Base-by-base conservation (phyloP, 2,113 vertebrate species). In the Delphinapterus leucas region DNA sequence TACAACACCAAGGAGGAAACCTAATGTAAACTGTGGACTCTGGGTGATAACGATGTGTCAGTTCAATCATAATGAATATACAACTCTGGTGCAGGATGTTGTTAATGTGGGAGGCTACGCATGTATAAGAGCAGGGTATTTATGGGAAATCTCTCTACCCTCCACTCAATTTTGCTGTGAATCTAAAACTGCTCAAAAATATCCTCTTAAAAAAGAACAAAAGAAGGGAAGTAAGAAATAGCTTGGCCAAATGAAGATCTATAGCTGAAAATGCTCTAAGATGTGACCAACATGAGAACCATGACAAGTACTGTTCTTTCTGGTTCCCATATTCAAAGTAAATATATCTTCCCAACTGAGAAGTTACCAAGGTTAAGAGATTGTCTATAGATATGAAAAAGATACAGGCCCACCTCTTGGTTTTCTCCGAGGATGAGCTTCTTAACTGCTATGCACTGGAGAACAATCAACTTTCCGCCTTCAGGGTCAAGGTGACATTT, bases 401-500 rank as follows among this genome's bases (percentile, higher is more conserved):
- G 15, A 73, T 31, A 33, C 8, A 88, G 12, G 6, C 10, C 6
- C 26, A 38, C 7, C 65, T n/a, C 36, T 87, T 47, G 44, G 2
- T 17, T 85, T 80, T 83, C 92, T 83, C 87, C 33, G 44, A 55
- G 31, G 76, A 53, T 86, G 49, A 85, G 38, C 31, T 95, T 92
- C 65, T 93, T 74, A 87, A 89, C 92, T 86, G 49, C 44, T 88
- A 5, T 15, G 31, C 8, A 26, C 68, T 83, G 53, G n/a, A 96
- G 74, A 74, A 88, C 49, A 91, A 87, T 89, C 71, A 87, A 25
- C 68, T 38, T 81, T 82, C 38, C 15, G 31, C 11, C 5, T 88
- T 73, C 55, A 23, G 38, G 71, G 36, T 95, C 74, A 80, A 36
- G 61, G 84, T 87, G 83, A 96, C 68, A 77, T 91, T 84, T 85